phyloP scores from a whole-genome alignment of 2,888 invertebrate genomes.

The Cheilosia vulpina region DNA sequence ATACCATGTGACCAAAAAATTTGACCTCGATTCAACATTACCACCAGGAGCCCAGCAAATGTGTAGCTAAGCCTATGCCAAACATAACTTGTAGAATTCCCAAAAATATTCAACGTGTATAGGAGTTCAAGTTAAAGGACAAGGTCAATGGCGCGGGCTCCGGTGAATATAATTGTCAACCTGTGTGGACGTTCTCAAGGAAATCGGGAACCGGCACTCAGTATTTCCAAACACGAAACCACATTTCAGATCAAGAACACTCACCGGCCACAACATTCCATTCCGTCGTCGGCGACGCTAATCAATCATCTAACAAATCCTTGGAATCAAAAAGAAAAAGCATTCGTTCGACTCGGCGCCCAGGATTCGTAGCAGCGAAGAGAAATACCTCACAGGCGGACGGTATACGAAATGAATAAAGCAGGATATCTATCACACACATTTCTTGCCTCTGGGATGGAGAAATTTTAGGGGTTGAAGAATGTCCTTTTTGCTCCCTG shows the following conservation, averaged over 20 bases:
- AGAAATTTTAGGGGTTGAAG: constrained; percentile 38
- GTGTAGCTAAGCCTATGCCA: neutral
- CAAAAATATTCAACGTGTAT: constrained; percentile 4
- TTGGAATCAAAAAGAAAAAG: constrained; percentile 70
- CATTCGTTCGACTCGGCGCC: constrained; percentile 53
- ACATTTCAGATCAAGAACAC: neutral
- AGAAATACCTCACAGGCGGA: neutral
- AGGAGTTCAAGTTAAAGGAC: constrained; percentile 58
- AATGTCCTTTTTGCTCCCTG: constrained; percentile 29
- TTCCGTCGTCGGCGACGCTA: neutral
- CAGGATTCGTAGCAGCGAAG: constrained; percentile 33
- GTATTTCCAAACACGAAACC: constrained; percentile 15
- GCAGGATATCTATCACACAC: constrained; percentile 6
- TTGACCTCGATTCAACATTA: constrained; percentile 72
- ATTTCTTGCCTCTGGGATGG: constrained; percentile 1
- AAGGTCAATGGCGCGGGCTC: constrained; percentile 22
- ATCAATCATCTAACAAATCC: constrained; percentile 59
- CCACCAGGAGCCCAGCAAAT: constrained; percentile 51
- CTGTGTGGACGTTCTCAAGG: constrained; percentile 37
- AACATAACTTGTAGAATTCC: neutral
- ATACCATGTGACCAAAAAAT: constrained; percentile 44
- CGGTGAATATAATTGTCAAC: constrained; percentile 1
- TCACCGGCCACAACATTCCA: neutral
- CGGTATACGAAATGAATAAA: neutral
- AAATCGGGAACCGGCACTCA: constrained; percentile 32